Conservation (phyloP, 2,888 invertebrate genomes). For the Tenthredo distinguenda region DNA sequence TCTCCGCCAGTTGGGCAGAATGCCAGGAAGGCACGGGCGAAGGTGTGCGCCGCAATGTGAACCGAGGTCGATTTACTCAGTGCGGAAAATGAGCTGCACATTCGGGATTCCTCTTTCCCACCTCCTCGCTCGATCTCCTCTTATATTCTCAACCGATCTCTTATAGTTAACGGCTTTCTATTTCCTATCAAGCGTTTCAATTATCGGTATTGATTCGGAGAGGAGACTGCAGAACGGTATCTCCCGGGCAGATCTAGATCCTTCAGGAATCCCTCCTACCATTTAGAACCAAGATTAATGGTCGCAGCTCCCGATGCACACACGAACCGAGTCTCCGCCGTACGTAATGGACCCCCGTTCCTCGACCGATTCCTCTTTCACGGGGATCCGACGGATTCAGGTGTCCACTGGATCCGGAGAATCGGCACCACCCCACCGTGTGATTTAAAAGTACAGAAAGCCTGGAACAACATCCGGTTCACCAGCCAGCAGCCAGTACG, state of each 20-base stretch:
- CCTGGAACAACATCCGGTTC: slow-evolving; percentile 10
- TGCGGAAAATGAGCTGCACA: neutral
- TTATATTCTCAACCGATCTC: neutral
- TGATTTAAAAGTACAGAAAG: neutral
- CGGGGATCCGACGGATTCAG: neutral
- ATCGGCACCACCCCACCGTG: neutral
- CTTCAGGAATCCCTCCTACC: slow-evolving; percentile 6
- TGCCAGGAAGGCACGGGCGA: neutral
- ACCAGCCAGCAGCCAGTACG: neutral
- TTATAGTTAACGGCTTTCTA: neutral
- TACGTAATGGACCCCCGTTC: neutral
- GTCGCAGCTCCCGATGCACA: neutral
- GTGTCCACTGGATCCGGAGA: neutral
- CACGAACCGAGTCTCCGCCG: neutral
- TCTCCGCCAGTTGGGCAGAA: slow-evolving; percentile 18
- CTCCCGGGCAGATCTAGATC: neutral
- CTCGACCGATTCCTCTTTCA: neutral
- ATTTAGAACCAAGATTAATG: slow-evolving; percentile 34
- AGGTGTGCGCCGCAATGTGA: neutral
- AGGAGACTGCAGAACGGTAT: neutral
- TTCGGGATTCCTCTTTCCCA: neutral
- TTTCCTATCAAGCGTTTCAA: neutral
- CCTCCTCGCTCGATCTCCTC: neutral
- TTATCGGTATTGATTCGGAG: neutral
- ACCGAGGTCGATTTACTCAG: neutral